Evolutionary conservation across 2,113 vertebrate species (phyloP).

Genomic region (Varanus komodoensis): DNA sequence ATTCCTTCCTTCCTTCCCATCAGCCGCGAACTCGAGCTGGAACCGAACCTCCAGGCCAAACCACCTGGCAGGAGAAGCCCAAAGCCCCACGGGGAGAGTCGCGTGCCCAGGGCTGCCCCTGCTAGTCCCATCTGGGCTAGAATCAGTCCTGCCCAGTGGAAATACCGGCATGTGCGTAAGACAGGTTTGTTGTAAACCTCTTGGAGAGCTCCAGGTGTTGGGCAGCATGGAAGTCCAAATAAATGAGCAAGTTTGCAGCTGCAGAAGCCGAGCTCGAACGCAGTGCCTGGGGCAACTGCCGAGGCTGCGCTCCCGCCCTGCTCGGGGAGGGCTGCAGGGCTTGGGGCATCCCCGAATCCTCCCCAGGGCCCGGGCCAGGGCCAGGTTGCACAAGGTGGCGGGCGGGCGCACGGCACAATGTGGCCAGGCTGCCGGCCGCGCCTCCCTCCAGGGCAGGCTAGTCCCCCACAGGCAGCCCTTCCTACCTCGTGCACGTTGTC

Average conservation of each 20-base stretch:
- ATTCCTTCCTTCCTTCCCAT: background rate
- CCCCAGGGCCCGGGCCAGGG: background rate
- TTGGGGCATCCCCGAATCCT: too few relatives aligned
- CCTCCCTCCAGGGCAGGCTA: background rate
- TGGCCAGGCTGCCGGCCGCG: too few relatives aligned
- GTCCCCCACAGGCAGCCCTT: too few relatives aligned
- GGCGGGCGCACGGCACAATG: background rate
- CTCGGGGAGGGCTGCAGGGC: background rate
- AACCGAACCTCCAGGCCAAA: background rate
- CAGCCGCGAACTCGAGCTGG: background rate
- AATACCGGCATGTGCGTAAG: too few relatives aligned
- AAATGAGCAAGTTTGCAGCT: background rate
- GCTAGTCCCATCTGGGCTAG: too few relatives aligned
- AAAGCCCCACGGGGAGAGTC: background rate
- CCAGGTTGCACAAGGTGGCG: too few relatives aligned
- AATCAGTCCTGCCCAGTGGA: too few relatives aligned
- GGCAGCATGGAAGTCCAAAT: too few relatives aligned
- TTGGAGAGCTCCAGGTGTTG: too few relatives aligned
- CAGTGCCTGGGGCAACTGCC: too few relatives aligned
- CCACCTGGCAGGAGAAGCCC: background rate
- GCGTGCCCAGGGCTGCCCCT: too few relatives aligned
- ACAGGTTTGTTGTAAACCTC: too few relatives aligned
- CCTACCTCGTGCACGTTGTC: conserved; percentile 94
- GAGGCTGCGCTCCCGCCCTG: background rate
- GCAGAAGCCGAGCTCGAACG: background rate